Evolutionary conservation across 2,888 invertebrate genomes (phyloP), one percentile per base, ranked within the genome.

Genomic region (Noctua fimbriata): DNA sequence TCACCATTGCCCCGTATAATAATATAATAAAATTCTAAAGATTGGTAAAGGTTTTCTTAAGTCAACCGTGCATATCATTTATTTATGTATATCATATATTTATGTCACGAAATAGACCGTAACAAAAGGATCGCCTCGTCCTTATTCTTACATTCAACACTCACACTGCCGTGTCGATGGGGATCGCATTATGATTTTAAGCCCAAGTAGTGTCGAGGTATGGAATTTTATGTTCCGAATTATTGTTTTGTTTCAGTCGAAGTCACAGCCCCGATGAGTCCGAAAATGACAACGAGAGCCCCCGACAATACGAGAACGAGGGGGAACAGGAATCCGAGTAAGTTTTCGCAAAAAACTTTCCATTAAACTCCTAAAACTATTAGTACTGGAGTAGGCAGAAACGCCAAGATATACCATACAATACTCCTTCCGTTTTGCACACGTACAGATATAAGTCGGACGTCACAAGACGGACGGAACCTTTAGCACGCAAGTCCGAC

Each of bases 311-410:
- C 24, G 82, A 81, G 16, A 82, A 32, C 32, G 80, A 83, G 9
- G 80, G 82, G 16, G 79, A 82, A 28, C 83, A 58, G 24, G 79
- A 77, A 36, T 60, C 60, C 6, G 80, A 80, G 80, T 80, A 69
- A 80, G 83, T 44, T 69, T 16, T 32, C 24, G 4, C 28, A 55
- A 18, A 28, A 18, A 75, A 66, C 5, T 36, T 47, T 44, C 18
- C 47, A 12, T 81, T 18, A 2, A 36, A 44, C 21, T 60, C n/a
- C 18, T 58, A 32, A 36, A n/a, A 36, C 12, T 24, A 32, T 21
- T 28, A 49, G 14, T 16, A 52, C 21, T 41, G 32, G 21, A 49
- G 24, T 44, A 24, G 52, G 28, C 18, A 55, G 12, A 28, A 41
- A 32, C 24, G 18, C 24, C 73, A 41, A 21, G 21, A 49, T 21